Base-by-base conservation (phyloP, 2,797 vertebrate genomes). In the Anniella stebbinsi region DNA sequence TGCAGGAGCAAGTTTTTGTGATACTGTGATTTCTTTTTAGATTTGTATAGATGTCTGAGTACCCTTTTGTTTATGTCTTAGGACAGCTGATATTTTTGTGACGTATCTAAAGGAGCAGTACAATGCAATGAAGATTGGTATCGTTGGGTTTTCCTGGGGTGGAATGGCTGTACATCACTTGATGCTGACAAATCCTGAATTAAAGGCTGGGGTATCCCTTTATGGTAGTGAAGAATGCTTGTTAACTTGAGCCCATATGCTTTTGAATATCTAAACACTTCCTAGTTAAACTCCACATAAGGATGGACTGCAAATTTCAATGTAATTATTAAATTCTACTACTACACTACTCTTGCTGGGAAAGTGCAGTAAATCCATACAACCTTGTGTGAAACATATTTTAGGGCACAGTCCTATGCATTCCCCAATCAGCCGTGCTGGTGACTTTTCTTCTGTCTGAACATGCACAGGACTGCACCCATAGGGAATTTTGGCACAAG, bases 91-190 rank as follows among this genome's bases (percentile, higher is more conserved):
- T 85, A 98, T 95, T 13, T 97, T 98, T 89, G 85, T 99, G 94
- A 97, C 93, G 95, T 99, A 97, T 95, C 97, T 99, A 95, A 98
- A 97, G 93, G 95, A 98, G 60, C 96, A 98, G 80, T 98, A 97
- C 72, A 96, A 96, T 13, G 97, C 95, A 89, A 97, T 96, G 95
- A 97, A 94, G 80, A 95, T 99, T 10, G 98, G 98, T 85, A 87
- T 97, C 0, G 97, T 98, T 93, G 99, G 99, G 63, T 99, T 99
- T 97, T 99, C 99, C 96, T 99, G 99, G 99, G 99, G 99, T 88
- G 99, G 98, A 80, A 83, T 97, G n/a, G 98, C 98, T 67, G 98
- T 97, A 82, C 98, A 99, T 93, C 97, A 99, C 86, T 48, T 99
- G 91, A 97, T 98, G 93, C 95, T 98, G 90, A 97, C 96, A 38